Base-by-base conservation (phyloP, 2,797 vertebrate genomes). In the Pseudochirops corinnae region DNA sequence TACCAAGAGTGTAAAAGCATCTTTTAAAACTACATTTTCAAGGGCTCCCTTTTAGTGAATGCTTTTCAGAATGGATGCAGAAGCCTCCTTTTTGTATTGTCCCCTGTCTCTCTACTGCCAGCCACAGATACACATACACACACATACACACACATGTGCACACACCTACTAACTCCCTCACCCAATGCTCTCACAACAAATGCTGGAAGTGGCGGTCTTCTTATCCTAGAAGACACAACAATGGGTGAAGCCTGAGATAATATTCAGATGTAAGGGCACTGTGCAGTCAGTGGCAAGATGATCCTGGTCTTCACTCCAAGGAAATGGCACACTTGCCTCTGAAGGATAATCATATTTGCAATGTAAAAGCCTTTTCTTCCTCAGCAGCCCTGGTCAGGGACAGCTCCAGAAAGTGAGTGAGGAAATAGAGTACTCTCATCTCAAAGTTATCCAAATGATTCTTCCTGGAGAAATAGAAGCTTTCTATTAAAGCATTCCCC, bases 1-100 rank as follows among this genome's bases (percentile, higher is more conserved):
- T 95, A 94, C 91, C 91, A 74, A 94, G 91, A 94, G 55, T 0
- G 3, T 95, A 95, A 93, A 62, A 5, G 29, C 0, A 2, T 96
- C 95, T 94, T 96, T 97, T 95, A 93, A 96, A 96, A 94, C 91
- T 82, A 93, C 96, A 93, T 94, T 96, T 95, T 91, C 56, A 97
- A 95, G 56, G 46, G 14, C 13, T 50, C 29, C 90, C 74, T 97
- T 96, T 39, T 46, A 18, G 67, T 46, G 67, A 39, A 2, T 26
- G 74, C 74, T 46, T 82, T 82, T 82, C 74, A 26, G 39, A 46
- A 46, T 46, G 39, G 21, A 10, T 26, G 39, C 74, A 46, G 39
- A 46, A 82, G 21, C 21, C 24, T 46, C 74, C 39, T 82, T 74
- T 46, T 46, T 82, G 74, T 46, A 26, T 82, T 46, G 39, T 26